These are phyloP conservation scores for Pseudachorutes palmiensis DNA, from an alignment of 1,140 invertebrate species.

Conservation along the genomic window DNA sequence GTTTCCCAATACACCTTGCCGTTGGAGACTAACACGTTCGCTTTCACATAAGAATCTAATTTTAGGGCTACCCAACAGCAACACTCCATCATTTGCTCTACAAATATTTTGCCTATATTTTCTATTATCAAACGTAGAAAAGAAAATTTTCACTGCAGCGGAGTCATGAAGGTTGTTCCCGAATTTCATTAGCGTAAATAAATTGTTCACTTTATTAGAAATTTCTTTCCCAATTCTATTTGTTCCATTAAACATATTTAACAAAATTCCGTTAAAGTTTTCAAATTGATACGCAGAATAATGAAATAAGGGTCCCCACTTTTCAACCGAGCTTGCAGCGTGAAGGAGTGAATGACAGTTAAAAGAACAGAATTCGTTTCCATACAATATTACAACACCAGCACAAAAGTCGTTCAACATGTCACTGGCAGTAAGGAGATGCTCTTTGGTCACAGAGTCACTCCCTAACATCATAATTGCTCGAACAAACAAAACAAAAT, in stretches of 20 bases:
- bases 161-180: neutral
- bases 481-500: conserved; percentile 31
- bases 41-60: neutral
- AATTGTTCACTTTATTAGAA: neutral
- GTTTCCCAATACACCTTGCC: neutral
- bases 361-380: conserved; percentile 26
- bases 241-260: conserved; percentile 17
- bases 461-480: conserved; percentile 15
- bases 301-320: conserved; percentile 36
- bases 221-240: conserved; percentile 9
- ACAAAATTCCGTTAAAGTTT: conserved; percentile 29
- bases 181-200: neutral
- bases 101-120: neutral
- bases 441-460: conserved; percentile 12
- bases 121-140: neutral
- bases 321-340: conserved; percentile 23
- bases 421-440: conserved; percentile 18
- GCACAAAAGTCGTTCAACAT: conserved; percentile 19
- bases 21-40: neutral
- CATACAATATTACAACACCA: conserved; percentile 23
- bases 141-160: neutral
- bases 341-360: conserved; percentile 36
- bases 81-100: neutral
- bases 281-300: conserved; percentile 39
- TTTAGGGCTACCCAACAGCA: neutral